Conservation (phyloP, 2,888 invertebrate species). For the Synanthedon tipuliformis region DNA sequence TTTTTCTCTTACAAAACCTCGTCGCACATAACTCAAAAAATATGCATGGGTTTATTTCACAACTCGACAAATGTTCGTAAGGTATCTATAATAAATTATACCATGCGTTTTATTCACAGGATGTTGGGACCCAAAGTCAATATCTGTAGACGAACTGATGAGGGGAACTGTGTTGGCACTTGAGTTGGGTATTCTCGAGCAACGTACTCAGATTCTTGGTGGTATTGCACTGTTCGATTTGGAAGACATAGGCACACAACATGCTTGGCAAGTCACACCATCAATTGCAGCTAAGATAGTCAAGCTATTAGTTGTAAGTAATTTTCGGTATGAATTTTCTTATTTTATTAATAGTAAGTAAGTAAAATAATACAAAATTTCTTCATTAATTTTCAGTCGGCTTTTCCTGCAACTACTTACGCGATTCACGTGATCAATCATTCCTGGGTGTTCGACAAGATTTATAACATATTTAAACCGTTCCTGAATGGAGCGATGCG, state of each 20-base stretch:
- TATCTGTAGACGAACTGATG: conserved; percentile 77
- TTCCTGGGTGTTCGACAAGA: conserved; percentile 84
- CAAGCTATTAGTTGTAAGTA: conserved; percentile 76
- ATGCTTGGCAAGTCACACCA: conserved; percentile 81
- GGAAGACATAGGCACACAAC: conserved; percentile 75
- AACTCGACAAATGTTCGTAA: too few relatives aligned
- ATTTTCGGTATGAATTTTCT: too few relatives aligned
- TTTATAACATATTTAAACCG: conserved; percentile 83
- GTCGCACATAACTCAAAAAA: too few relatives aligned
- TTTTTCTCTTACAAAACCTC: too few relatives aligned
- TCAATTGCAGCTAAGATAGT: conserved; percentile 75
- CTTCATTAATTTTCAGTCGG: conserved; percentile 59
- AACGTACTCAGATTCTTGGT: conserved; percentile 79
- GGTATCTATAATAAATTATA: too few relatives aligned
- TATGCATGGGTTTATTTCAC: too few relatives aligned
- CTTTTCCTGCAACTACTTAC: conserved; percentile 79
- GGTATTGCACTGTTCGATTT: conserved; percentile 83
- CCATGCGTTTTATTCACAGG: conserved; percentile 45
- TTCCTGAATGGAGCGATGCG: conserved; percentile 77
- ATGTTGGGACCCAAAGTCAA: conserved; percentile 79
- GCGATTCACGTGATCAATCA: conserved; percentile 84
- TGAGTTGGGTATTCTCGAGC: conserved; percentile 81
- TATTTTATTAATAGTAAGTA: too few relatives aligned
- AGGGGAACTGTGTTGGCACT: conserved; percentile 77
- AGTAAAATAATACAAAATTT: not conserved